phyloP scores from a whole-genome alignment of 92 coral and sea anemone species.

The Epizoanthus ramosus region DNA sequence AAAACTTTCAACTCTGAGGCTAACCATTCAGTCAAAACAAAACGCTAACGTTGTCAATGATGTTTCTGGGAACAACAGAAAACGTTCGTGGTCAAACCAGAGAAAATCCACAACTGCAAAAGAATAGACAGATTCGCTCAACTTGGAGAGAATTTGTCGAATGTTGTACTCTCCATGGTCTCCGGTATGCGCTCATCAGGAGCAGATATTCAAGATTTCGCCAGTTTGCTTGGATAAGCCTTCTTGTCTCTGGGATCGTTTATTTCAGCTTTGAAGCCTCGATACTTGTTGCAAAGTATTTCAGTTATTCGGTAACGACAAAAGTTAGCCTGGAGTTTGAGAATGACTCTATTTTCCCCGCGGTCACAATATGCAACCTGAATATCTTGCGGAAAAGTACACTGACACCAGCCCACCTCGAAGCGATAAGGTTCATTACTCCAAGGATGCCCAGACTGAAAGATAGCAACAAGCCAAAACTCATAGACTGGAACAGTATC shows the following conservation, averaged over 20 bases:
- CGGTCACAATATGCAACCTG: slow-evolving; percentile 15
- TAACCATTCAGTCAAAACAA: too few relatives aligned
- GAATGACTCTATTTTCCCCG: not conserved
- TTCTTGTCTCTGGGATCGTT: not conserved
- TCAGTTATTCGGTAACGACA: not conserved
- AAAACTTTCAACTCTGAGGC: too few relatives aligned
- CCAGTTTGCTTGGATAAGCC: not conserved
- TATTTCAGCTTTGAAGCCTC: not conserved
- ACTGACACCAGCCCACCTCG: not conserved
- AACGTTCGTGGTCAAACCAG: too few relatives aligned
- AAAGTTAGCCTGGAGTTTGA: slow-evolving; percentile 21
- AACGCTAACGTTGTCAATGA: too few relatives aligned
- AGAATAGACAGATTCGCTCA: too few relatives aligned
- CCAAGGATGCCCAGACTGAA: too few relatives aligned
- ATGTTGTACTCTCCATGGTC: slow-evolving; percentile 15
- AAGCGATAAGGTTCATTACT: not conserved
- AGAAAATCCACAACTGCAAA: too few relatives aligned
- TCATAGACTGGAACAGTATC: not conserved
- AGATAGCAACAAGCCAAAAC: not conserved
- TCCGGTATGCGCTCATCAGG: not conserved
- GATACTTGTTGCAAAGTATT: slow-evolving; percentile 18
- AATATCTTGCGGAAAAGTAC: not conserved
- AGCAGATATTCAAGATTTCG: not conserved
- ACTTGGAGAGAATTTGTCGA: not conserved
- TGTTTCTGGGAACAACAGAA: too few relatives aligned